Conservation (phyloP, 2,888 invertebrate genomes). For the Eucera pruinosa region DNA sequence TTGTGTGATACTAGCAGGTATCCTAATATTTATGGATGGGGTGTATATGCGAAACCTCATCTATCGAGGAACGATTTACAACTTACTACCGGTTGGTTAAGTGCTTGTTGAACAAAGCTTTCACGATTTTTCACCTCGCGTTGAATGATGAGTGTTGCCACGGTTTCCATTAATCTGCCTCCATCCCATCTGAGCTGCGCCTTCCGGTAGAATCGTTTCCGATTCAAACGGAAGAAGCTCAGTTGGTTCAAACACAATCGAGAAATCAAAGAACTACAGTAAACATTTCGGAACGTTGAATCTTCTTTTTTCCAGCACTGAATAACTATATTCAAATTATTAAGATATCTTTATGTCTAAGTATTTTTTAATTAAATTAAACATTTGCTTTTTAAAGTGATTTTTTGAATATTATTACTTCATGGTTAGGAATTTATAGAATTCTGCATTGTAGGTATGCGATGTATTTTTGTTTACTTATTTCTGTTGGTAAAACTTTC, state of each 20-base stretch:
- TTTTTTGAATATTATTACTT: too few relatives aligned
- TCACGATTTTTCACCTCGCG: conserved; percentile 62
- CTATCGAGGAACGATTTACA: conserved; percentile 34
- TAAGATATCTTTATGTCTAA: too few relatives aligned
- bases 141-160: conserved; percentile 59
- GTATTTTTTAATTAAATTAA: not conserved
- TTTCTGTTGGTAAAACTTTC: not conserved
- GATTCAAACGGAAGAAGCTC: conserved; percentile 23
- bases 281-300: conserved; percentile 7
- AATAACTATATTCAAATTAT: too few relatives aligned
- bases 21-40: too few relatives aligned
- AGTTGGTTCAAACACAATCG: too few relatives aligned
- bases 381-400: not conserved
- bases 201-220: conserved; percentile 42
- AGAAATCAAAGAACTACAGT: conserved; percentile 12
- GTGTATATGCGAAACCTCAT: conserved; percentile 4
- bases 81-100: conserved; percentile 41
- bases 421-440: too few relatives aligned
- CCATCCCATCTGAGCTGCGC: conserved; percentile 23
- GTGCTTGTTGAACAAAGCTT: conserved; percentile 55
- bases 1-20: too few relatives aligned
- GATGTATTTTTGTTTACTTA: not conserved
- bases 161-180: conserved; percentile 68
- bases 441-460: too few relatives aligned
- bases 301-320: not conserved